Evolutionary conservation across 2,888 invertebrate genomes (phyloP), one percentile per base, ranked within the genome.

Genomic region (Meiosimyza decipiens): DNA sequence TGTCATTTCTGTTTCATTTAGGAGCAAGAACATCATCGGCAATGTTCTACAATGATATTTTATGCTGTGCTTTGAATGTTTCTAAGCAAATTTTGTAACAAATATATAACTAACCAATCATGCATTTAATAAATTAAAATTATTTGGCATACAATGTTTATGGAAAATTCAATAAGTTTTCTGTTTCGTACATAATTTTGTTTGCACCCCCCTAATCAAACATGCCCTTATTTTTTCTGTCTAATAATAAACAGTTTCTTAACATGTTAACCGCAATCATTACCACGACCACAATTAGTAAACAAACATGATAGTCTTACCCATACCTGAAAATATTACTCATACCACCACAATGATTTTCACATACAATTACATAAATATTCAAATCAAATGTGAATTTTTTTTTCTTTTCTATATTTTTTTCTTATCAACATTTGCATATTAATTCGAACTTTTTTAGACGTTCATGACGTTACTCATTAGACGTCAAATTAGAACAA

Each of bases 381-480:
- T 55, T 55, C 55, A 55, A 55, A 55, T 55, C 55, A 22, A 16
- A 55, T 55, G 55, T 55, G 55, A 22, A 40, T 9, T 9, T 9
- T 40, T 40, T 65, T 57, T 65, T 22, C 6, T 52, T 54, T 28
- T 28, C 28, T 28, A 4, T 11, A 16, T 54, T 28, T 28, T 54
- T 54, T 40, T 28, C 54, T 40, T 40, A 7, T 1, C 16, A 18
- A 47, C 57, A 59, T 68, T 68, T 59, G 59, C 57, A 68, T 68
- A 68, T 59, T 59, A 67, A 67, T 57, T 47, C 22, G 15, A 50
- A 33, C 7, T 49, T 50, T 57, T 59, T 13, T 33, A 28, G 57
- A 47, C 33, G 9, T 63, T 63, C 62, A 54, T 70, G 62, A 63
- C 63, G 63, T 52, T 33, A 54, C 52, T 70, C 70, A 70, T 63